Base-by-base conservation (phyloP, 2,888 invertebrate species). In the Pollenia amentaria region DNA sequence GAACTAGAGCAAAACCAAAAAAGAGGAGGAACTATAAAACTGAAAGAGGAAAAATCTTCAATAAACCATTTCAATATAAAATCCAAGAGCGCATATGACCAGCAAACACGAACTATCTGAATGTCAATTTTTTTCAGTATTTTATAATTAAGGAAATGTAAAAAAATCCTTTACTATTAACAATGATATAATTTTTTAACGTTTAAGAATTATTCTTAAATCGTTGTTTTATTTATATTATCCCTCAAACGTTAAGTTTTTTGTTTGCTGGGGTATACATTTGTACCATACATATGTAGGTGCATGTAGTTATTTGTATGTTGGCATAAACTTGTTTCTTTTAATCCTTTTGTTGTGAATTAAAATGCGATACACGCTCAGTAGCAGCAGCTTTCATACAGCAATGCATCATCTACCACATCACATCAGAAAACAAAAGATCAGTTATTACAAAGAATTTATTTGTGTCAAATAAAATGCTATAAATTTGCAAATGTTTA, bases 291-390 rank as follows among this genome's bases (percentile, higher is more conserved):
- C 14, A 29, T 73, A 18, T 11, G n/a, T 29, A 11, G 6, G 1
- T 44, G 0, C 38, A 69, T 57, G 14, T 29, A 42, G n/a, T 42
- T 44, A 16, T 51, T 38, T 65, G 29, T 60, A 46, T 51, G 60
- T 48, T 62, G 46, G 53, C 11, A 62, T 60, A 44, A n/a, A 79
- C 51, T 67, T 79, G 57, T 64, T 69, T 60, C 62, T 70, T 53
- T 83, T 78, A 75, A 82, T 78, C 67, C 78, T 78, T 73, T 82
- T 85, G 77, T 82, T 82, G 77, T 60, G 77, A 78, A 69, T 78
- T 82, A 75, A 78, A 85, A 53, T 81, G 72, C 72, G 60, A 53
- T 67, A 55, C 67, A 73, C 70, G 62, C 51, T 40, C 60, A 18
- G 48, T 44, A 18, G 42, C 51, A 84, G 42, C n/a, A 69, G 38